Evolutionary conservation across 2,113 vertebrate genomes (phyloP).

Genomic region (Crypturellus undulatus): DNA sequence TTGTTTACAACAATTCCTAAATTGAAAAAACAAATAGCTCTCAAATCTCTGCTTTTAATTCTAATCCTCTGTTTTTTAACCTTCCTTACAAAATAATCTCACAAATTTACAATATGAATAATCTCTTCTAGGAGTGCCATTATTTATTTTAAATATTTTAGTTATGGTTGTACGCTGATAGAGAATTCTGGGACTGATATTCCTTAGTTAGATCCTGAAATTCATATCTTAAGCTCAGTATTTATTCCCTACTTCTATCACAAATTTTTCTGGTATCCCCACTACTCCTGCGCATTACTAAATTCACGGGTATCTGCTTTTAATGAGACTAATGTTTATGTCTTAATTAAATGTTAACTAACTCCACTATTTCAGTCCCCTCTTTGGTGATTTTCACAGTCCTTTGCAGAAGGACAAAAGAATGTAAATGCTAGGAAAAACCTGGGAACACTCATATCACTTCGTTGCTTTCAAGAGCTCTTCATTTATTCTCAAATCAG

Average conservation of each 20-base stretch:
- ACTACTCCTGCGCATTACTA: not conserved
- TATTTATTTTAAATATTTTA: not conserved
- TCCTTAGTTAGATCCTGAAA: not conserved
- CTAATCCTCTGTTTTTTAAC: not conserved
- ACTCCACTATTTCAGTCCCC: not conserved
- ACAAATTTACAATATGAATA: not conserved
- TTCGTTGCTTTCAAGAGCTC: not conserved
- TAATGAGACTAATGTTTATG: not conserved
- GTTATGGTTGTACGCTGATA: not conserved
- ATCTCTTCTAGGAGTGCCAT: not conserved
- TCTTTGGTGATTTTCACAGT: not conserved
- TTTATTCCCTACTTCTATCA: not conserved
- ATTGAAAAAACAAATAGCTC: not conserved
- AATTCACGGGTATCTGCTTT: not conserved
- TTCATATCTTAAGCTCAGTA: rapidly evolving
- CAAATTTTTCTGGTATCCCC: not conserved
- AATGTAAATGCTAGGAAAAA: not conserved
- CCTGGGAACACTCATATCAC: not conserved
- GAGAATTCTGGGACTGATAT: not conserved
- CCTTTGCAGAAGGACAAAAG: not conserved
- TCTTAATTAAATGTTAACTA: not conserved
- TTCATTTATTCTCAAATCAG: not conserved
- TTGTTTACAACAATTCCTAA: not conserved
- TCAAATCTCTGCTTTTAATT: not conserved
- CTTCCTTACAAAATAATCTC: not conserved